These are phyloP conservation scores for Haliclystus octoradiatus DNA, from an alignment of 30 jellyfish, hydroid and myxozoan genomes.

Conservation along the genomic window DNA sequence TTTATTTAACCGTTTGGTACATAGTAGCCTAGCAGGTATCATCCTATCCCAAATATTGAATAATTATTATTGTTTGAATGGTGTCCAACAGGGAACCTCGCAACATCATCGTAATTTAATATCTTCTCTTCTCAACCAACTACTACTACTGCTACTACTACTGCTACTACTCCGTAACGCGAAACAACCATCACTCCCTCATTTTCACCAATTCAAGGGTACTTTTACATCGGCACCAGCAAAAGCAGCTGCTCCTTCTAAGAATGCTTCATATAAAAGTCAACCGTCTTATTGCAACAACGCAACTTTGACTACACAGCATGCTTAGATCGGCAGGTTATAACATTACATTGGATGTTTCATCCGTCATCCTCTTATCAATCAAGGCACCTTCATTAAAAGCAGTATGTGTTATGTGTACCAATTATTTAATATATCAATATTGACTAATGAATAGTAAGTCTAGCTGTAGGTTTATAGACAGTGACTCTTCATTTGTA, in stretches of 20 bases:
- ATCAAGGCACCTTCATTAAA: neutral
- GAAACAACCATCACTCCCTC: neutral
- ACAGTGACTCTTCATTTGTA: too few relatives aligned
- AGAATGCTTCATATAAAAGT: neutral
- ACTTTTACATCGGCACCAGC: neutral
- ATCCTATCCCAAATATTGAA: too few relatives aligned
- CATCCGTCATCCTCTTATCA: neutral
- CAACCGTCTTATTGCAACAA: neutral
- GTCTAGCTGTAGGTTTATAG: too few relatives aligned
- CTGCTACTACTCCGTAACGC: too few relatives aligned
- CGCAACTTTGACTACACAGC: too few relatives aligned
- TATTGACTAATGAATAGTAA: too few relatives aligned
- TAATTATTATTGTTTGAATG: slow-evolving; percentile 36
- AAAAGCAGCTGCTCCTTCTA: neutral
- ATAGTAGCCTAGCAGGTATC: too few relatives aligned
- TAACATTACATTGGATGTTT: neutral
- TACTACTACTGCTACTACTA: neutral
- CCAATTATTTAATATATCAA: neutral
- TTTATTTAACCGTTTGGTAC: too few relatives aligned
- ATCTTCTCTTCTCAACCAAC: neutral
- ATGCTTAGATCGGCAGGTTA: too few relatives aligned
- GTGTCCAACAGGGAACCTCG: slow-evolving; percentile 68
- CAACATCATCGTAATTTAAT: slow-evolving; percentile 13
- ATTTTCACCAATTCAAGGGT: neutral
- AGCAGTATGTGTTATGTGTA: slow-evolving; percentile 1